Evolutionary conservation across 30 jellyfish, hydroid and myxozoan species (phyloP).

Genomic region (Turritopsis dohrnii): DNA sequence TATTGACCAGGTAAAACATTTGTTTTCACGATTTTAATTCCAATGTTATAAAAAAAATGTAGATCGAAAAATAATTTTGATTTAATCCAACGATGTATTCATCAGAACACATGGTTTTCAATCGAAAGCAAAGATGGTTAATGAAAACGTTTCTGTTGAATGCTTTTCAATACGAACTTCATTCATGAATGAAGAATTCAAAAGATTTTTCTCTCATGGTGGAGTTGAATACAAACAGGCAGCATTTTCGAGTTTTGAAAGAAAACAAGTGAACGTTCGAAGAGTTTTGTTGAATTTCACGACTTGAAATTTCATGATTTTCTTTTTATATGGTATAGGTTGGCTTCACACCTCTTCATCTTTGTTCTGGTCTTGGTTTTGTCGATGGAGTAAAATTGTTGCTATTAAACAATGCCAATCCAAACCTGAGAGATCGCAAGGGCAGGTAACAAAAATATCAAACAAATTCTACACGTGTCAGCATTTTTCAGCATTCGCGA

Average conservation of each 20-base stretch:
- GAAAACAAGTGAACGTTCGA: no score
- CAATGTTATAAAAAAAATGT: no score
- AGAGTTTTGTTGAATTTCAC: neutral
- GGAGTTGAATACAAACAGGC: neutral
- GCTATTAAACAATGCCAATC: neutral
- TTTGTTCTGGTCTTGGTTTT: constrained; percentile 14
- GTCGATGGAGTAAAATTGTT: constrained; percentile 1
- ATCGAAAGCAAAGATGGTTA: neutral
- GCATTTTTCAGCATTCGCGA: no score
- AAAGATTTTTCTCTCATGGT: neutral
- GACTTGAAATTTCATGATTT: no score
- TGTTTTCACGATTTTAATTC: no score
- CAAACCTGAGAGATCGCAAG: neutral
- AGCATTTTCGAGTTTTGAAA: neutral
- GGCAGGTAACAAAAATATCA: no score
- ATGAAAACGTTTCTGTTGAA: no score
- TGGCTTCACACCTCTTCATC: constrained; percentile 18
- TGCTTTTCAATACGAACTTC: no score
- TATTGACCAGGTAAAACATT: neutral
- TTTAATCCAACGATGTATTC: no score
- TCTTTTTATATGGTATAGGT: neutral
- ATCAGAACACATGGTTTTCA: no score
- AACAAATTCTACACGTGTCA: no score
- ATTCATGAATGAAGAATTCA: neutral
- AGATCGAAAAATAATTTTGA: no score